These are phyloP conservation scores for Lepidochitona cinerea DNA, from an alignment of 2,888 invertebrate genomes.

Conservation along the genomic window DNA sequence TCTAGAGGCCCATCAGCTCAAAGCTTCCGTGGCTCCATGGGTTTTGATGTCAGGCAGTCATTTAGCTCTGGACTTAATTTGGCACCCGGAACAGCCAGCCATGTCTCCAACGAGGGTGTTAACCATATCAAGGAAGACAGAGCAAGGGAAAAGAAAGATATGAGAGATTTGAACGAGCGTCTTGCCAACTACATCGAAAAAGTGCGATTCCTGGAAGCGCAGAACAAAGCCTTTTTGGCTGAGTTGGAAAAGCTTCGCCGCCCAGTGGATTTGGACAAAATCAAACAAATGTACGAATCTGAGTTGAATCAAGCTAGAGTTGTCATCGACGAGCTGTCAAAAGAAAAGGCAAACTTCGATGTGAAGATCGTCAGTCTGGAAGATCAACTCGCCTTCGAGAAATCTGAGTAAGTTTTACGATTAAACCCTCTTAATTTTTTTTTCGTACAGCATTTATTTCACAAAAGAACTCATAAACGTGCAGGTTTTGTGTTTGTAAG, in stretches of 20 bases:
- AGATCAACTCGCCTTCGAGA: constrained; percentile 68
- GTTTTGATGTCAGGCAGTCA: not conserved
- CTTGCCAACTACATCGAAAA: constrained; percentile 74
- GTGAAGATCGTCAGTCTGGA: constrained; percentile 69
- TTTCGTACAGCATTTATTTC: too few relatives aligned
- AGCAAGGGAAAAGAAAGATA: constrained; percentile 72
- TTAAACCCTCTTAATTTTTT: too few relatives aligned
- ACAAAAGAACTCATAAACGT: too few relatives aligned
- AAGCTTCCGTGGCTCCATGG: not conserved
- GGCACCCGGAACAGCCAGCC: constrained; percentile 30
- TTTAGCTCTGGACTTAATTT: constrained; percentile 1
- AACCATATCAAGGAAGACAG: constrained; percentile 69
- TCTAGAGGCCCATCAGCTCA: not conserved
- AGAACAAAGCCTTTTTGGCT: constrained; percentile 61
- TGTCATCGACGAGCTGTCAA: constrained; percentile 70
- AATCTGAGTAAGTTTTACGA: constrained; percentile 50
- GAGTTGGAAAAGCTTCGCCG: constrained; percentile 62
- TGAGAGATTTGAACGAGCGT: constrained; percentile 73
- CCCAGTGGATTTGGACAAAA: constrained; percentile 56
- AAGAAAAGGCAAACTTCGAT: constrained; percentile 71
- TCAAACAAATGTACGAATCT: constrained; percentile 70
- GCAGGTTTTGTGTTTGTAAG: too few relatives aligned
- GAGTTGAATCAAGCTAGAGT: constrained; percentile 71
- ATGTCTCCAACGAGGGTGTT: constrained; percentile 59
- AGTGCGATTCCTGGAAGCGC: constrained; percentile 68